Percentiles rank a stretch among this genome's conserved stretches.
Evolutionary conservation across 2,113 vertebrate species (phyloP).

Genomic region (Agelaius phoeniceus): DNA sequence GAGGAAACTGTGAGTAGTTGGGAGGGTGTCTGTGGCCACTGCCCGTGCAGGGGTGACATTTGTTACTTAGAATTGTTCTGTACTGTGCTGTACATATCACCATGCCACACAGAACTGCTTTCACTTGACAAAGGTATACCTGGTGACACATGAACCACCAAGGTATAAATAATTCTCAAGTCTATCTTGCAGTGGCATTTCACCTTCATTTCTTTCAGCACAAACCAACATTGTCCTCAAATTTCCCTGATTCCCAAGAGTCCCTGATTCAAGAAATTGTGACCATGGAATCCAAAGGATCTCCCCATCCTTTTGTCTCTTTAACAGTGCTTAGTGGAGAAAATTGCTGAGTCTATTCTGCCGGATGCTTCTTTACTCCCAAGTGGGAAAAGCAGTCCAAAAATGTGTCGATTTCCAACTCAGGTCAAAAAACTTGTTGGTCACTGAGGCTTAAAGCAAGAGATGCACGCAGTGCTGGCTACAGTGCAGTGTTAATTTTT

Average conservation of each 20-base stretch:
- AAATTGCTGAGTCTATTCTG: not conserved
- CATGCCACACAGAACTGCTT: not conserved
- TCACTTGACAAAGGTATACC: not conserved
- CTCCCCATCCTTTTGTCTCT: not conserved
- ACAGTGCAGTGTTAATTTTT: not conserved
- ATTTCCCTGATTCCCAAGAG: not conserved
- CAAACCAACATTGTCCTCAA: not conserved
- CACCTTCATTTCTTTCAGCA: not conserved
- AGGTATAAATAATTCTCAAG: not conserved
- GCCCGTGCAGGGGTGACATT: not conserved
- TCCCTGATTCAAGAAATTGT: not conserved
- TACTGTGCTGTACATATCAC: not conserved
- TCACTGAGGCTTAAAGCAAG: not conserved
- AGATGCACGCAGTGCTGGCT: accelerated
- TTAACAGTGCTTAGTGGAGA: not conserved
- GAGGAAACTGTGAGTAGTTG: not conserved
- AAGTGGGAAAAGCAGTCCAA: not conserved
- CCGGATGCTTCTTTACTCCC: not conserved
- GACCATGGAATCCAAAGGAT: not conserved
- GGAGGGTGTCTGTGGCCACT: not conserved
- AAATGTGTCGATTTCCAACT: not conserved
- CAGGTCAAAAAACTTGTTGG: not conserved
- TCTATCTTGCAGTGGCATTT: not conserved
- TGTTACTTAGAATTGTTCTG: not conserved
- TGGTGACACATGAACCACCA: not conserved